Conservation (phyloP, 2,888 invertebrate genomes). For the Meganola albula region DNA sequence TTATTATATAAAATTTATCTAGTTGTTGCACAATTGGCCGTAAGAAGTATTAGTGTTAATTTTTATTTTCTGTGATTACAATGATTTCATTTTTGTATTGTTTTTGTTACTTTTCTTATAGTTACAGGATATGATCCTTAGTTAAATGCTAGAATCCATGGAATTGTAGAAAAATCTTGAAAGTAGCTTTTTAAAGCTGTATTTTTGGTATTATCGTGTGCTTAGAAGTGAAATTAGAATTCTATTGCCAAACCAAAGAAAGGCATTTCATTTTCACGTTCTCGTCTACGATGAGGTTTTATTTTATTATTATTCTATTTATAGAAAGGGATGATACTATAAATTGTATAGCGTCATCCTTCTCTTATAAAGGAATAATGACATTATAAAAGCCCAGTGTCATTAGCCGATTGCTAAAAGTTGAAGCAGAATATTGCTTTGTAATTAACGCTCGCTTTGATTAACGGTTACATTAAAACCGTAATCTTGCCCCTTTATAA, state of each 20-base stretch:
- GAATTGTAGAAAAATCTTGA: conserved; percentile 15
- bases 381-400: no score
- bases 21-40: no score
- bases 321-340: no score
- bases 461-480: conserved; percentile 15
- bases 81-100: conserved; percentile 44
- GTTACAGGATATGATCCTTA: conserved; percentile 66
- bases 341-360: no score
- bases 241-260: conserved; percentile 50
- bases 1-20: no score
- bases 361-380: no score
- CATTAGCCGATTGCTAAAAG: conserved; percentile 20
- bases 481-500: no score
- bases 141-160: conserved; percentile 52
- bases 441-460: conserved; percentile 41
- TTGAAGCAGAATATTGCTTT: conserved; percentile 37
- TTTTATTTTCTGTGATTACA: conserved; percentile 69
- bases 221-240: conserved; percentile 22
- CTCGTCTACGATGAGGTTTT: no score
- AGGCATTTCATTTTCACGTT: conserved; percentile 41
- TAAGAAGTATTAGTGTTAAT: no score
- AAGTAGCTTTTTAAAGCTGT: conserved; percentile 18
- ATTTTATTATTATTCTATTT: no score
- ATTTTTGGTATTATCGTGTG: conserved; percentile 29
- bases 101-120: conserved; percentile 48